Base-by-base conservation (phyloP, 2,888 invertebrate genomes). In the Alloscopus bannaensis region DNA sequence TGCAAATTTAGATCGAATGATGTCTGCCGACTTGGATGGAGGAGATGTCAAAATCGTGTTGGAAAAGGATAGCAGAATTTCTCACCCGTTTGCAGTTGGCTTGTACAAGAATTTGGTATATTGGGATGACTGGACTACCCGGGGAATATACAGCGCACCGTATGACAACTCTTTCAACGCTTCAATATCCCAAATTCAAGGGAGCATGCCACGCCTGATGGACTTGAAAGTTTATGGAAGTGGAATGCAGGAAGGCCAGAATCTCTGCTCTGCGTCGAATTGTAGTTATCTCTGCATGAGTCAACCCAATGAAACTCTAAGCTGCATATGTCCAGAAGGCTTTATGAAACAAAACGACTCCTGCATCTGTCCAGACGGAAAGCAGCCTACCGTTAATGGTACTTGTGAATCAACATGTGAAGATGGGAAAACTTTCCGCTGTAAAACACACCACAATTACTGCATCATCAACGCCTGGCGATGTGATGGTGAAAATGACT, bases 91-190 rank as follows among this genome's bases (percentile, higher is more conserved):
- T 87, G 94, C 95, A 0, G 93, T 96, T 0, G 94, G 93, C 0
- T 93, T 96, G 0, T 93, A 94, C 87, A 96, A 96, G 88, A 93
- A 94, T 86, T 91, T 91, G 85, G 92, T 97, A 91, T 96, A 94
- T 87, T 96, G 96, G 96, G 94, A 96, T 86, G 96, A 96, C 87
- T 95, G 95, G 95, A 93, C 93, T 85, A 92, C 92, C 62, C 93
- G 93, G 77, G 92, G 93, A 28, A 93, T 96, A 71, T 94, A 94
- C 87, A 91, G 92, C 3, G 93, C 94, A 3, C 66, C 72, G 6
- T n/a, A 47, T n/a, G 47, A 16, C 29, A 70, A 57, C n/a, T n/a
- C n/a, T n/a, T n/a, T n/a, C n/a, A 52, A 50, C 8, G 64, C 70
- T 60, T 40, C 68, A 29, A 90, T 93, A 16, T 88, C 90, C 13